Evolutionary conservation across 23 tunicate genomes (phyloP), one percentile per base, ranked within the genome.

Genomic region (Halocynthia roretzi): DNA sequence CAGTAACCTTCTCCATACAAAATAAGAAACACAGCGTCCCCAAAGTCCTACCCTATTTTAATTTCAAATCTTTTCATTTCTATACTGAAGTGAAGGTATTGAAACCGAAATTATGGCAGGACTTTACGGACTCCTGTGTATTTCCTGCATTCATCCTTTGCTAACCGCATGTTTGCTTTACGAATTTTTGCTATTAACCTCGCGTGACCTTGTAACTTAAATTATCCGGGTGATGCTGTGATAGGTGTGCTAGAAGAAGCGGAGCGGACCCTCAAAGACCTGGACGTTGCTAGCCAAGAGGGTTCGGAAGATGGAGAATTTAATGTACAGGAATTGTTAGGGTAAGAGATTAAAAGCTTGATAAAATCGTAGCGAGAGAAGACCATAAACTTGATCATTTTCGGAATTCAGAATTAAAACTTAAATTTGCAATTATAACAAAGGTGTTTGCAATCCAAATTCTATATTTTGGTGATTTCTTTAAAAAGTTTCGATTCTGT

Each of bases 221-320:
- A 44, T 78, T 56, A 15, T 78, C 18, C 17, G 53, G 20, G 22
- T 78, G 55, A 20, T 50, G 54, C 80, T 56, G 79, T 20, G 68
- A 52, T 68, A 92, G 98, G 98, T 72, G 98, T 92, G 12, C 78
- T 92, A 31, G 86, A 92, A 75, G 98, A 92, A 56, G 98, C 88
- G 53, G 92, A 92, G 61, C 71, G 85, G 44, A 92, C 98, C 10
- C 85, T 92, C 10, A 92, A 87, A 6, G 87, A 86, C 48, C 72
- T 70, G 10, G 83, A 51, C 58, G 80, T 64, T 5, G 81, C 80
- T 7, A 87, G 80, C 48, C 66, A 10, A 8, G 22, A 52, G 5
- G 71, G 55, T 71, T 70, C 87, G 7, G 95, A 83, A 18, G 80
- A 68, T 15, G 88, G 73, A 51, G 90, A 85, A 17, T 61, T 91